Conservation (phyloP, 2,113 vertebrate species). For the Galbula dea region DNA sequence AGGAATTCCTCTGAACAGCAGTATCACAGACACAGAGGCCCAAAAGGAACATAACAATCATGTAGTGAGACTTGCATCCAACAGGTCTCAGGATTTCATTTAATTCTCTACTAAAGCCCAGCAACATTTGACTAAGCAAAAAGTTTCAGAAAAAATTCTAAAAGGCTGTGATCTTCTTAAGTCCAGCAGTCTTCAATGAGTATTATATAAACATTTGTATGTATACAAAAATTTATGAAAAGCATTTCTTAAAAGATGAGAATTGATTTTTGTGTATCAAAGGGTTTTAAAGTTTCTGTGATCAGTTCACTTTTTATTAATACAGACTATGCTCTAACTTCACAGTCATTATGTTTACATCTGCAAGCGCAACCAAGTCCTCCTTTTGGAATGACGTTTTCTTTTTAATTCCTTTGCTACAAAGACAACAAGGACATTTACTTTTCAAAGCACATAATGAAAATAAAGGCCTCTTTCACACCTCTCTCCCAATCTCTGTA, state of each 20-base stretch:
- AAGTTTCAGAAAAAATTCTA: background rate
- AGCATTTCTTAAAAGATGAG: background rate
- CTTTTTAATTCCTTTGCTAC: background rate
- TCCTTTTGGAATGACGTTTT: background rate
- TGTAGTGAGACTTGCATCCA: background rate
- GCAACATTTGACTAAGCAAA: background rate
- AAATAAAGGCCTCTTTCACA: background rate
- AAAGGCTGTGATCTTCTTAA: background rate
- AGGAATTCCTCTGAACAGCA: background rate
- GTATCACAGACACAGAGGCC: background rate
- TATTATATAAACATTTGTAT: background rate
- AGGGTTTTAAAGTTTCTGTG: background rate
- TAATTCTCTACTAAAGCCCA: background rate
- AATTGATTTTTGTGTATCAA: background rate
- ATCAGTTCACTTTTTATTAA: background rate
- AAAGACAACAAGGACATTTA: background rate
- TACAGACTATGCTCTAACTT: background rate
- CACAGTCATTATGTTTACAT: background rate
- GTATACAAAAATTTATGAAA: background rate
- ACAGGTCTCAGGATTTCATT: background rate
- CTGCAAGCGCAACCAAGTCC: background rate
- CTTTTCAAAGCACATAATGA: background rate
- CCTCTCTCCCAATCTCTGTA: background rate
- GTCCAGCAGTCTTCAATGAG: background rate
- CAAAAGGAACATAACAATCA: background rate